Evolutionary conservation across 2,888 invertebrate genomes (phyloP), one percentile per base, ranked within the genome.

Genomic region (Rhamnusium bicolor): DNA sequence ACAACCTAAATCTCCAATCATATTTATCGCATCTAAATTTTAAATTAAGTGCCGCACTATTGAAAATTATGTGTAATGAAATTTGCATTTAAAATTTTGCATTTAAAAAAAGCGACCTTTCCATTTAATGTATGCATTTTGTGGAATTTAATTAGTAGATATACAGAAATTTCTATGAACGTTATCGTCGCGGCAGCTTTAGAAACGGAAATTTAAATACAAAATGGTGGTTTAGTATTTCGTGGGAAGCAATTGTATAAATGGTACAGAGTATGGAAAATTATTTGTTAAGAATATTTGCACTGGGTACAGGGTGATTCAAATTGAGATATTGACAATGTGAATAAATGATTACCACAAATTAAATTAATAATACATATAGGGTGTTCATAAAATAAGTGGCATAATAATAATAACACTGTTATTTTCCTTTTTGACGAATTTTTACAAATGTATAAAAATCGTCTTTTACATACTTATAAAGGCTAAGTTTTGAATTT

Each of bases 21-120:
- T 1, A 7, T 49, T 49, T n/a, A 8, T 49, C 1, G 18, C 14
- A 12, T 1, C 7, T 21, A 19, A 2, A 18, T 53, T 53, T 53
- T 19, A 53, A 53, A 19, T 53, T 53, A 2, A 53, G 3, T 21
- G 18, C 1, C 7, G n/a, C 54, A 7, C 8, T 40, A 21, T 62
- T 27, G 29, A 49, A 63, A 63, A 51, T 63, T 14, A 27, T 18
- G 49, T 24, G 7, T 24, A 62, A 47, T 47, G 47, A 21, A 46
- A 63, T 24, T 63, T 51, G 14, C 19, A 49, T 47, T 62, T 62
- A 12, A 29, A 63, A 63, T 63, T 24, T 49, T 27, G 5, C 24
- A 10, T 27, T 19, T 49, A 51, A 63, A 51, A n/a, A 61, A 63
- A 27, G 12, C 49, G 49, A 63, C 49, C 49, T 16, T 49, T 63